phyloP scores from a whole-genome alignment of 1,140 invertebrate species.

The Charaxes varanes region DNA sequence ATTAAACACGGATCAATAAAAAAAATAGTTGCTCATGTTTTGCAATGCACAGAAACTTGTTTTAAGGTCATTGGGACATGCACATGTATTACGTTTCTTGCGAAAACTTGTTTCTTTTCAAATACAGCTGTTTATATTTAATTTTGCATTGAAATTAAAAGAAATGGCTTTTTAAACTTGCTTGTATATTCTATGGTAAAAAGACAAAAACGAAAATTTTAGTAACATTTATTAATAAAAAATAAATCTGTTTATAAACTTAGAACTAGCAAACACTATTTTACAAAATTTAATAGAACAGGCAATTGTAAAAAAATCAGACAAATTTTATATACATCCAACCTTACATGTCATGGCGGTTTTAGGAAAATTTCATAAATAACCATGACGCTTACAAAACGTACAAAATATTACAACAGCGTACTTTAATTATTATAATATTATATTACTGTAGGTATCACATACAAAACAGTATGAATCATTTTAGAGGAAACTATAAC shows the following conservation, averaged over 20 bases:
- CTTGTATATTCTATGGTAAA: no score
- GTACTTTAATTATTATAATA: conserved; percentile 10
- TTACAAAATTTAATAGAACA: not conserved
- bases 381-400: conserved; percentile 1
- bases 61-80: no score
- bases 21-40: no score
- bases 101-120: no score
- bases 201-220: conserved; percentile 12
- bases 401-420: conserved; percentile 5
- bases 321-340: conserved; percentile 4
- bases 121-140: no score
- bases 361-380: not conserved
- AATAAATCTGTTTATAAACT: conserved; percentile 16
- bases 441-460: conserved; percentile 8
- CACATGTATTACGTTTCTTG: no score
- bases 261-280: conserved; percentile 18
- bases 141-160: no score
- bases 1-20: no score
- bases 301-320: conserved; percentile 1
- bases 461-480: conserved; percentile 22
- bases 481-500: conserved; percentile 19
- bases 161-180: no score
- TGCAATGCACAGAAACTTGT: no score
- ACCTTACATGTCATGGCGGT: not conserved
- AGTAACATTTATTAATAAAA: conserved; percentile 27